phyloP scores from a whole-genome alignment of 2,888 invertebrate genomes.

The Cyrtodaria siliqua region DNA sequence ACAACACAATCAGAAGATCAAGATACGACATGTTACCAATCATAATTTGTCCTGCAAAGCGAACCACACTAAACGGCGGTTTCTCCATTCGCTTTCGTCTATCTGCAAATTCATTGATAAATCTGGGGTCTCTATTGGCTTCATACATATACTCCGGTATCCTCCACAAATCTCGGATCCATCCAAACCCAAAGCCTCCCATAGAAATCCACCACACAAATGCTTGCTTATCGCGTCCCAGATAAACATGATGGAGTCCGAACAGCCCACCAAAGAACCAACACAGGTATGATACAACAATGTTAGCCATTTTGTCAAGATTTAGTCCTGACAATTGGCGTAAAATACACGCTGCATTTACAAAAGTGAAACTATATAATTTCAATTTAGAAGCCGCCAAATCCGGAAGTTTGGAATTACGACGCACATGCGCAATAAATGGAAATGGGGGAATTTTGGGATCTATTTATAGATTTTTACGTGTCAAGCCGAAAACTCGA shows the following conservation, averaged over 20 bases:
- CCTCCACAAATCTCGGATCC: constrained; percentile 93
- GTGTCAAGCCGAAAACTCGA: constrained; percentile 39
- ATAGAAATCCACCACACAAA: constrained; percentile 95
- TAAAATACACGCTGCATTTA: too few species aligned
- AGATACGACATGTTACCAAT: constrained; percentile 66
- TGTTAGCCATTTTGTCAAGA: constrained; percentile 82
- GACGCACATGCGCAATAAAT: constrained; percentile 39
- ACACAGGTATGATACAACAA: constrained; percentile 91
- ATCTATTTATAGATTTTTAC: constrained; percentile 47
- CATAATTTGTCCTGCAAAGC: constrained; percentile 77
- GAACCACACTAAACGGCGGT: constrained; percentile 53
- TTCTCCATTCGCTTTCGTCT: constrained; percentile 87
- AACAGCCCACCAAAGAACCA: constrained; percentile 96
- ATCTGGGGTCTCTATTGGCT: constrained; percentile 84
- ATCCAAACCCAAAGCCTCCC: constrained; percentile 93
- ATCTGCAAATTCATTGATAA: constrained; percentile 87
- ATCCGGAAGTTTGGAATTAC: constrained; percentile 34
- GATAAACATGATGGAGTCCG: constrained; percentile 96
- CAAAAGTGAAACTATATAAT: too few species aligned
- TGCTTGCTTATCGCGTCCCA: constrained; percentile 95
- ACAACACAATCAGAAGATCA: too few species aligned
- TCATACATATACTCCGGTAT: constrained; percentile 95
- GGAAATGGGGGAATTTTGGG: constrained; percentile 21
- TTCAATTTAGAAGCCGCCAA: too few species aligned
- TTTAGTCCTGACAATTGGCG: too few species aligned